Percentiles rank a stretch among this genome's conserved stretches.
Evolutionary conservation across 2,888 invertebrate species (phyloP).

Genomic region (Nomada flava): DNA sequence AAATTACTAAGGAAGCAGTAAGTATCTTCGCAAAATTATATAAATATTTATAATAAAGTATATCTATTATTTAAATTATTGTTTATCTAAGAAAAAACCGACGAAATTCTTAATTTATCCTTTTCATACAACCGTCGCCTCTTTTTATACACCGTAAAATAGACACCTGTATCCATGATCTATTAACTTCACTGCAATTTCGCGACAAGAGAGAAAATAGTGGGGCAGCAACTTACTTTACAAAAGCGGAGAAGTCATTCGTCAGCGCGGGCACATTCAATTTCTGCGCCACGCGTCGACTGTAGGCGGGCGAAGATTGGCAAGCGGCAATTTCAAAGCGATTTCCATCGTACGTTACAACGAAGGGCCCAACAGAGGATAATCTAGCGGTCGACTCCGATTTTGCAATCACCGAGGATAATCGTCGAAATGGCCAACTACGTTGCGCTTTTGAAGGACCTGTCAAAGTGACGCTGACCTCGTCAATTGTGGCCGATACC

Average conservation of each 20-base stretch:
- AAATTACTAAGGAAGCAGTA: no score
- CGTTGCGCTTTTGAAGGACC: conserved; percentile 38
- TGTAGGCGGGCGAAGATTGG: conserved; percentile 70
- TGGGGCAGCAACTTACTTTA: conserved; percentile 60
- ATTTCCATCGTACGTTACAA: conserved; percentile 76
- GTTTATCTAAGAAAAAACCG: no score
- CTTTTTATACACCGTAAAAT: neutral
- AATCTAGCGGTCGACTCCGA: conserved; percentile 67
- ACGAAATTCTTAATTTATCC: neutral
- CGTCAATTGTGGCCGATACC: conserved; percentile 33
- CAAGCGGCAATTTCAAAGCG: conserved; percentile 68
- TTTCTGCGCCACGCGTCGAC: conserved; percentile 56
- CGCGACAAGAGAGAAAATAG: conserved; percentile 46
- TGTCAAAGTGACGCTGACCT: conserved; percentile 14
- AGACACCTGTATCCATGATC: neutral
- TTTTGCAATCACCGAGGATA: conserved; percentile 70
- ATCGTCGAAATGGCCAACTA: conserved; percentile 57
- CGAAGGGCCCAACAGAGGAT: conserved; percentile 71
- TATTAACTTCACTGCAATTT: conserved; percentile 18
- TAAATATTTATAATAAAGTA: no score
- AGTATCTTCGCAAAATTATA: no score
- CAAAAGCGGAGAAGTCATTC: conserved; percentile 54
- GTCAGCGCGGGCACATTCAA: conserved; percentile 59
- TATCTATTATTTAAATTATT: no score
- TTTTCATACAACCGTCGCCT: no score